These are phyloP conservation scores for Penaeus chinensis DNA, from an alignment of 1,140 invertebrate species.

Conservation along the genomic window DNA sequence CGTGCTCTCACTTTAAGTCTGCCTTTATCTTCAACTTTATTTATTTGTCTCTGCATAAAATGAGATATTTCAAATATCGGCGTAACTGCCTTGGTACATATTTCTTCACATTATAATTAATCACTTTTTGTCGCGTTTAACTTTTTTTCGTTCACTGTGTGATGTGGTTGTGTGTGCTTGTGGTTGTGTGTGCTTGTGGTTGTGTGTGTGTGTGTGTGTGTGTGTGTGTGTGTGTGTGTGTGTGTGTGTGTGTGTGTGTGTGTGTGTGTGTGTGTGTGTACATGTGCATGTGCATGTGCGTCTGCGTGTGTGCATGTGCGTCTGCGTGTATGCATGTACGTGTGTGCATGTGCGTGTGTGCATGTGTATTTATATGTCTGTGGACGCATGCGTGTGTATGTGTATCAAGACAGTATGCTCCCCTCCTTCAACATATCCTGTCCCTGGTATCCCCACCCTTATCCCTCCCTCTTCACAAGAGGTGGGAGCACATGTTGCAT, in stretches of 20 bases:
- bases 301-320: neutral
- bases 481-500: too few species aligned
- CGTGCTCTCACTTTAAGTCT: neutral
- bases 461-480: too few species aligned
- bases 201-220: neutral
- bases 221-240: constrained; percentile 28
- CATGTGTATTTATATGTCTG: too few species aligned
- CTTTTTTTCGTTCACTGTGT: too few species aligned
- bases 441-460: too few species aligned
- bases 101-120: too few species aligned
- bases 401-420: too few species aligned
- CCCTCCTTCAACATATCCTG: too few species aligned
- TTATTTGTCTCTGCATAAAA: neutral
- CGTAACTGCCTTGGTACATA: neutral
- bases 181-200: too few species aligned
- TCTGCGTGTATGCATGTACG: neutral
- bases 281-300: constrained; percentile 7
- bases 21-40: neutral
- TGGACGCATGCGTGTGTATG: too few species aligned
- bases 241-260: constrained; percentile 28
- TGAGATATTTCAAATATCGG: neutral
- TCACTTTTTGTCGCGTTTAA: too few species aligned
- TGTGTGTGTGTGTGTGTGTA: constrained; percentile 31
- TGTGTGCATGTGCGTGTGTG: neutral
- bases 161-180: too few species aligned